These are phyloP conservation scores for Otis tarda DNA, from an alignment of 2,113 vertebrate genomes.

Conservation along the genomic window DNA sequence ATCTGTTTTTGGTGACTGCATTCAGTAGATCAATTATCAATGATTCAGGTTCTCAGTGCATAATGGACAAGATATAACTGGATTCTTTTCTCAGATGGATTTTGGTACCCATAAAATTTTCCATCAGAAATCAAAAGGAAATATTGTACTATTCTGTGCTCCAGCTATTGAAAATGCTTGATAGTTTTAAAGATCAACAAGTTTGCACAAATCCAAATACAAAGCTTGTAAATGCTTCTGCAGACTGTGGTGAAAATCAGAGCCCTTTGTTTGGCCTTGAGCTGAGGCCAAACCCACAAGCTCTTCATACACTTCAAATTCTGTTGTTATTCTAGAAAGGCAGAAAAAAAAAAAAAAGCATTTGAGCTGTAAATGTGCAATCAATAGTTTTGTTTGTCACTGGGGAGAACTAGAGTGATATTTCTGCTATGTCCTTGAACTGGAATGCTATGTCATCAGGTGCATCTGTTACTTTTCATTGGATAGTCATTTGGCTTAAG, in stretches of 20 bases:
- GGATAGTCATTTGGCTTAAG: slow-evolving; percentile 1
- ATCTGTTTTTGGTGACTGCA: background rate
- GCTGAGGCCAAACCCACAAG: slow-evolving; percentile 24
- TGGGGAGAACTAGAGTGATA: slow-evolving; percentile 44
- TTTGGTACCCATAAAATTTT: background rate
- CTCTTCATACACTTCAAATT: slow-evolving; percentile 41
- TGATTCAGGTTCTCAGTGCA: background rate
- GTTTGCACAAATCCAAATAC: slow-evolving; percentile 22
- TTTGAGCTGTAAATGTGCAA: slow-evolving; percentile 66
- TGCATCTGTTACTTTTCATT: slow-evolving; percentile 41
- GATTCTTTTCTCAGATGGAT: background rate
- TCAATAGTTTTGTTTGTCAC: slow-evolving; percentile 60
- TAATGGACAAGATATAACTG: background rate
- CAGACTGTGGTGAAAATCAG: background rate
- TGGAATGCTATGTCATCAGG: slow-evolving; percentile 46
- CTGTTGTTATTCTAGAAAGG: slow-evolving; percentile 27
- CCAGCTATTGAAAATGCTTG: background rate
- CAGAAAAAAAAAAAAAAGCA: background rate
- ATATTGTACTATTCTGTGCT: background rate
- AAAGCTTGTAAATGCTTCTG: slow-evolving; percentile 3
- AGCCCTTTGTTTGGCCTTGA: slow-evolving; percentile 61
- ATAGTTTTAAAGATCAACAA: background rate
- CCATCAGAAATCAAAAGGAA: background rate
- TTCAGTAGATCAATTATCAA: background rate
- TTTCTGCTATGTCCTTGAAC: slow-evolving; percentile 60